Conservation (phyloP, 2,113 vertebrate species). For the Melanerpes formicivorus region DNA sequence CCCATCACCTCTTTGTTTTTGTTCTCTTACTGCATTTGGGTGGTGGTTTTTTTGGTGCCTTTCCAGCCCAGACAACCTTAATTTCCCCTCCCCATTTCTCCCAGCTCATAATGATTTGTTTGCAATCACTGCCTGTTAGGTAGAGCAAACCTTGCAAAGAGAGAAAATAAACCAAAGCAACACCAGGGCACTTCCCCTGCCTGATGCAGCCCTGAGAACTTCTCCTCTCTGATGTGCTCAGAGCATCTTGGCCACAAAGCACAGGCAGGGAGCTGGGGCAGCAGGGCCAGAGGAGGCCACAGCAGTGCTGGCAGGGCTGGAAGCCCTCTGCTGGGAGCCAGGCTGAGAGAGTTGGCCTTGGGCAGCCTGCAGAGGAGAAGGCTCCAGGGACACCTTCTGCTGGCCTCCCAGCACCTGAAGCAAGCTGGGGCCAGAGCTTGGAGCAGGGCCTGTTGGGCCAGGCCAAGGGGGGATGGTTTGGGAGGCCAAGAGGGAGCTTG, state of each 20-base stretch:
- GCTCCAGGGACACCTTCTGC: too few relatives aligned
- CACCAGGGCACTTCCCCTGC: neutral
- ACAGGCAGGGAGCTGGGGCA: too few relatives aligned
- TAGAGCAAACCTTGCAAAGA: constrained; percentile 53
- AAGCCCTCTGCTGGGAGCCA: too few relatives aligned
- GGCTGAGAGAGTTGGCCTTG: too few relatives aligned
- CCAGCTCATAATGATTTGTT: constrained; percentile 73
- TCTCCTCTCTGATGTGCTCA: constrained; percentile 75
- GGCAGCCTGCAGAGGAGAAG: too few relatives aligned
- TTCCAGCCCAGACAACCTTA: constrained; percentile 72
- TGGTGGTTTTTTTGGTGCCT: constrained; percentile 1
- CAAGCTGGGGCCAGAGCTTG: too few relatives aligned
- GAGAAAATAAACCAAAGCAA: neutral
- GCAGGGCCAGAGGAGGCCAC: too few relatives aligned
- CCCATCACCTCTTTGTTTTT: neutral
- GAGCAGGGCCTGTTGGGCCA: too few relatives aligned
- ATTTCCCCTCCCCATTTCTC: constrained; percentile 68
- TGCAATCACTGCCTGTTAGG: constrained; percentile 74
- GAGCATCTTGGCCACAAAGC: constrained; percentile 63
- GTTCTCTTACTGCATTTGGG: neutral
- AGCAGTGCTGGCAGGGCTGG: too few relatives aligned
- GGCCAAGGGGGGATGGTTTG: too few relatives aligned
- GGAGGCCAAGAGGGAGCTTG: too few relatives aligned
- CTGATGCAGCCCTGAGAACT: constrained; percentile 60
- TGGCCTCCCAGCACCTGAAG: too few relatives aligned